Conservation (phyloP, 2,888 invertebrate genomes). For the Cantharis rufa region DNA sequence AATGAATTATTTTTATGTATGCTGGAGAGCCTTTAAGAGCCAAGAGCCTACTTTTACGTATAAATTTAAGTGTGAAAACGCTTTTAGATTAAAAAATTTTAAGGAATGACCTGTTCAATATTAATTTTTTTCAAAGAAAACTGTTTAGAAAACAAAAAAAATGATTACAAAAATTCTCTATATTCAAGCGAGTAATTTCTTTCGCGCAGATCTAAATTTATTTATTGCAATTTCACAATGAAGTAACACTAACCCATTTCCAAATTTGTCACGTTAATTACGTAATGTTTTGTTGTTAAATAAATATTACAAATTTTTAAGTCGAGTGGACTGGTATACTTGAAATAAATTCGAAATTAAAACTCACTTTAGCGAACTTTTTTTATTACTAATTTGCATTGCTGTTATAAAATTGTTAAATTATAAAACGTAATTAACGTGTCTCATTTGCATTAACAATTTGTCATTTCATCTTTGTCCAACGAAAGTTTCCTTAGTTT, state of each 20-base stretch:
- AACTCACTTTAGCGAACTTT: background rate
- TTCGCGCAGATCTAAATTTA: background rate
- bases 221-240: background rate
- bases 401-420: background rate
- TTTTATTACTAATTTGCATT: background rate
- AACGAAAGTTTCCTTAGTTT: background rate
- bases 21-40: too few species aligned
- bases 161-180: background rate
- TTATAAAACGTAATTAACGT: background rate
- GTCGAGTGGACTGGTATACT: background rate
- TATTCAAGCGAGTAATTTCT: background rate
- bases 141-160: too few species aligned
- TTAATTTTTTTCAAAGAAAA: too few species aligned
- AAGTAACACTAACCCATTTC: background rate
- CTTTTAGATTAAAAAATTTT: too few species aligned
- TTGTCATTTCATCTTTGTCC: background rate
- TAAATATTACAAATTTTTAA: background rate
- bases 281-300: background rate
- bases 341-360: background rate
- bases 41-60: too few species aligned
- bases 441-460: background rate
- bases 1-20: too few species aligned
- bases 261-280: background rate
- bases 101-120: too few species aligned
- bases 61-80: too few species aligned